Base-by-base conservation (phyloP, 1,140 invertebrate species). In the Drosophila triauraria region DNA sequence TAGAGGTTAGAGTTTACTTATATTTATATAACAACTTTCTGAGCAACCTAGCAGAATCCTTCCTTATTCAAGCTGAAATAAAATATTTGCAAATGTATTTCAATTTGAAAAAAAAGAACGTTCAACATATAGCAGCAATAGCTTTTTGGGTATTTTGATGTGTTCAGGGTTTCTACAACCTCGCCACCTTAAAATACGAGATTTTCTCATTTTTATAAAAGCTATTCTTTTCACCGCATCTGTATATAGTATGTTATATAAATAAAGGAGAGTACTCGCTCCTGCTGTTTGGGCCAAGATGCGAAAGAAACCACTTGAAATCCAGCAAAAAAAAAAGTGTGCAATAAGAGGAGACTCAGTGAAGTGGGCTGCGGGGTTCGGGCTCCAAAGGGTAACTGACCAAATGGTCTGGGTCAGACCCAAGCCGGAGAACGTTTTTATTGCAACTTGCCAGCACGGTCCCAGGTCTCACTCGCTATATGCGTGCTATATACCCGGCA, bases 221-320 rank as follows among this genome's bases (percentile, higher is more conserved):
- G 4, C 38, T 64, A 64, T 23, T 32, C 35, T 44, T 46, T 32
- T 32, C 9, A 7, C 40, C 40, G 1, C 42, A 62, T 10, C 27
- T 65, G 62, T 65, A 30, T 32, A 23, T 13, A 17, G 62, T 46
- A 3, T 27, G 65, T 68, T 72, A 67, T 59, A 72, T 71, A 70
- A 75, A 85, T 86, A 79, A 68, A 79, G 77, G 27, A 47, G 27
- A 47, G 27, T 58, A 48, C 58, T 48, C 51, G 17, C 35, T 48
- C 42, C 42, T 64, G 64, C 53, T 57, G 62, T 51, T 58, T 54
- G 47, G 48, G 62, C 60, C 67, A 78, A 69, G 72, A 83, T 65
- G 69, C 78, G 53, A 70, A 35, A 38, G 46, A 30, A 60, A 54
- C 63, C 77, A 83, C 84, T 87, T 88, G 83, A 88, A 78, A 48